Conservation (phyloP, 53 echinoderm and acorn worm species). For the Patiria pectinifera region DNA sequence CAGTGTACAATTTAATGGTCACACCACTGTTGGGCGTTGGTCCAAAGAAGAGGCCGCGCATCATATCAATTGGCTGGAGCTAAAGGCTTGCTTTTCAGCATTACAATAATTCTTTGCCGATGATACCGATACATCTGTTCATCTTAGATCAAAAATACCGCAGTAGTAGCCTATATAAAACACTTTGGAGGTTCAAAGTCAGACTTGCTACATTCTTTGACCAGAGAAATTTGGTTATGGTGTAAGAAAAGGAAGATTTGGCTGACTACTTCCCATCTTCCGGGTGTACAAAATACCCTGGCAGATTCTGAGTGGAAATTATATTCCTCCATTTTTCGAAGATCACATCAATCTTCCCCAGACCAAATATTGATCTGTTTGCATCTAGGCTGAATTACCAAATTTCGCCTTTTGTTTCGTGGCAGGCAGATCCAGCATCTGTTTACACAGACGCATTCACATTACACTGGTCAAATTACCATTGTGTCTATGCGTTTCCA, state of each 20-base stretch:
- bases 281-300: constrained; percentile 57
- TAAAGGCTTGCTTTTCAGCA: too few species aligned
- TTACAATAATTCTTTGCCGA: constrained; percentile 56
- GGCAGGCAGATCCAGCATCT: not conserved
- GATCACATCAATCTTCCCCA: not conserved
- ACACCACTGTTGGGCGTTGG: constrained; percentile 62
- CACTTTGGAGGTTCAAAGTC: constrained; percentile 62
- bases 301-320: constrained; percentile 73
- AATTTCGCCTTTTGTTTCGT: not conserved
- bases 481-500: constrained; percentile 26
- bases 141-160: constrained; percentile 60
- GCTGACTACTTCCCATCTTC: constrained; percentile 58
- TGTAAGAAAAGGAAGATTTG: constrained; percentile 51
- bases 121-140: not conserved
- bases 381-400: constrained; percentile 26
- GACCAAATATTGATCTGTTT: constrained; percentile 9
- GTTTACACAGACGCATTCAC: constrained; percentile 15
- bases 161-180: too few species aligned
- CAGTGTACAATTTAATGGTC: not conserved
- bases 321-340: not conserved
- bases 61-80: constrained; percentile 72
- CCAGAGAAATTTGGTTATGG: constrained; percentile 56
- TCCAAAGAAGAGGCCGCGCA: constrained; percentile 34
- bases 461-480: constrained; percentile 2
- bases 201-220: constrained; percentile 1